Base-by-base conservation (phyloP, 2,113 vertebrate genomes). In the Poicephalus meyeri region DNA sequence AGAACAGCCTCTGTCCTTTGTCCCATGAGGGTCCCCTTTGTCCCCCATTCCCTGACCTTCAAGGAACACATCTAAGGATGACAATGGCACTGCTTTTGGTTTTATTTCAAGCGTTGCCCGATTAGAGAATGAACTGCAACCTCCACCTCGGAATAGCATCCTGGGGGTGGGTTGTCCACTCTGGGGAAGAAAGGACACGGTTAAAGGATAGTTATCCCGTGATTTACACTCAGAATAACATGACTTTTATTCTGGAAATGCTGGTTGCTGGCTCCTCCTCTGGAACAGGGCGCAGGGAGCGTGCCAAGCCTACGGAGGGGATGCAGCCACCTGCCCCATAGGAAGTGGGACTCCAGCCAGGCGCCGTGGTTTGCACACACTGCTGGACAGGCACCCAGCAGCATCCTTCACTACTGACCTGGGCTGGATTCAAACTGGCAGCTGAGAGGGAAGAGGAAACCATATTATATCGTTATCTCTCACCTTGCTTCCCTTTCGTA, bases 401-500 rank as follows among this genome's bases (percentile, higher is more conserved):
- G 86, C 73, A 87, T 88, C 80, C 89, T 94, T 73, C 86, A 68
- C 83, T 25, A 23, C 91, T 1, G 80, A 95, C 83, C 93, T 93
- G 94, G 91, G 95, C 94, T 92, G 96, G 28, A 86, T 74, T 92
- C 95, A 89, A 89, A 69, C 91, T 81, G 91, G 93, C 96, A 96
- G 86, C 91, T 70, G 70, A 91, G 91, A 52, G 56, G 91, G 94
- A 95, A 95, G 89, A 95, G 94, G 95, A 97, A 97, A 95, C 91
- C 91, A 79, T 95, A 89, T 74, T 88, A 55, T 93, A 79, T 81
- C 12, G 16, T 96, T 95, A 96, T 95, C 91, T 78, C 89, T 96
- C 94, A 96, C 95, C 94, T 95, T 81, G 65, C 56, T 96, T 96
- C 95, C 95, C 86, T 81, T 95, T 91, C 0, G 18, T 92, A 95